A percentile compares a stretch with the other conserved stretches of the same genome.
phyloP scores from a whole-genome alignment of 2,113 vertebrate species.

The Cygnus buccinator region DNA sequence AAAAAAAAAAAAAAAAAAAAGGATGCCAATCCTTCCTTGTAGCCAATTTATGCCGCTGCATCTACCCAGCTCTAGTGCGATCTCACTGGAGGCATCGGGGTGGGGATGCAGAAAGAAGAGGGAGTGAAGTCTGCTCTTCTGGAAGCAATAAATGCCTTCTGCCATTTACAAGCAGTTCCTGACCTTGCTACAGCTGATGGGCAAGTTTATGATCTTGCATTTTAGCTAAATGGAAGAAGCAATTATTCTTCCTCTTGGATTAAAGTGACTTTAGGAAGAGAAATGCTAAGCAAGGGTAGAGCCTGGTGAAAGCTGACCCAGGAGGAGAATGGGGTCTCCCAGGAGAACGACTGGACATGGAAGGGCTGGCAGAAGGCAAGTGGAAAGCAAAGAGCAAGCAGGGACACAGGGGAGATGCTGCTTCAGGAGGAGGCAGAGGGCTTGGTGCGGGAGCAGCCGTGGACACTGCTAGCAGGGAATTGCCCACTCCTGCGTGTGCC shows the following conservation, averaged over 20 bases:
- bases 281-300: neutral
- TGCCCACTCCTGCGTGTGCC: neutral
- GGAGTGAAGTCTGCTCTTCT: conserved; percentile 31
- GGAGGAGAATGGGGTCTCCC: neutral
- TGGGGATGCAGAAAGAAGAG: conserved; percentile 25
- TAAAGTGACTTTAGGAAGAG: conserved; percentile 18
- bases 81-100: conserved; percentile 45
- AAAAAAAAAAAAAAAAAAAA: neutral
- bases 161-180: conserved; percentile 27
- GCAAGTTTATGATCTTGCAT: conserved; percentile 42
- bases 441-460: neutral
- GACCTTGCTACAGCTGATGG: conserved; percentile 47
- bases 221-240: conserved; percentile 47
- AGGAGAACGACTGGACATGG: neutral
- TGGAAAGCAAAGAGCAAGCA: neutral
- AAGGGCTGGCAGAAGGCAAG: neutral
- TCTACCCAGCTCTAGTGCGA: conserved; percentile 35
- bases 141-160: conserved; percentile 58
- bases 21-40: neutral
- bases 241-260: conserved; percentile 37
- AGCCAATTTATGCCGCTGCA: neutral
- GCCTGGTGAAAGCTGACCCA: neutral
- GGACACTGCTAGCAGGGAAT: neutral
- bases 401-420: neutral
- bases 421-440: neutral